Evolutionary conservation across 2,797 vertebrate species (phyloP), one percentile per base, ranked within the genome.

Genomic region (Enteromius paludinosus): DNA sequence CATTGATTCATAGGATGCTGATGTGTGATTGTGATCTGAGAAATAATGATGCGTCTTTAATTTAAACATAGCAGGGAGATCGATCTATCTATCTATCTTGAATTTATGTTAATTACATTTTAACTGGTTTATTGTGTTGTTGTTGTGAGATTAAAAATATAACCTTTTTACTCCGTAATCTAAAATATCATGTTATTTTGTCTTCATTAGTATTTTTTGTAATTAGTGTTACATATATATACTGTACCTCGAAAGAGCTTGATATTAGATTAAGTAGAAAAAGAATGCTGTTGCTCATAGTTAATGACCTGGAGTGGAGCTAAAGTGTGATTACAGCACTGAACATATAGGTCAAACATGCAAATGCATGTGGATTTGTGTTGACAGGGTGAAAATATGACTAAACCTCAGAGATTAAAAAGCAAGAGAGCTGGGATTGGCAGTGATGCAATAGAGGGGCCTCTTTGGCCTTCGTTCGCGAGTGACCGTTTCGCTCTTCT

Each of bases 401-500:
- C 0, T 38, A n/a, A 73, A 80, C 66, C 52, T 56, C 3, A 82
- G 45, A 82, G 68, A 54, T 45, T 49, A 76, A 54, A 77, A 54
- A 64, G 25, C 45, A 17, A 71, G 41, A 78, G 70, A 62, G 62
- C 83, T 52, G 77, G 85, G 28, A 56, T 68, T 59, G 52, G 33
- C 23, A 38, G 61, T 61, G 65, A 52, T 65, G 71, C 49, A 82
- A 79, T 30, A 78, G 38, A 61, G 80, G 47, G 82, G 28, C 62
- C 81, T 86, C 86, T 90, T 87, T 90, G 88, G 73, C 74, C 81
- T 90, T 88, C 88, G 81, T 81, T 89, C 47, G 17, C 72, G 81
- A 86, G 79, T 87, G 85, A 83, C 72, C 88, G 87, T 89, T 89
- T 56, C 79, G 64, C 62, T 56, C 49, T 25, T 79, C 89, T 77